Evolutionary conservation across 2,113 vertebrate species (phyloP).

Genomic region (Lasiurus borealis): DNA sequence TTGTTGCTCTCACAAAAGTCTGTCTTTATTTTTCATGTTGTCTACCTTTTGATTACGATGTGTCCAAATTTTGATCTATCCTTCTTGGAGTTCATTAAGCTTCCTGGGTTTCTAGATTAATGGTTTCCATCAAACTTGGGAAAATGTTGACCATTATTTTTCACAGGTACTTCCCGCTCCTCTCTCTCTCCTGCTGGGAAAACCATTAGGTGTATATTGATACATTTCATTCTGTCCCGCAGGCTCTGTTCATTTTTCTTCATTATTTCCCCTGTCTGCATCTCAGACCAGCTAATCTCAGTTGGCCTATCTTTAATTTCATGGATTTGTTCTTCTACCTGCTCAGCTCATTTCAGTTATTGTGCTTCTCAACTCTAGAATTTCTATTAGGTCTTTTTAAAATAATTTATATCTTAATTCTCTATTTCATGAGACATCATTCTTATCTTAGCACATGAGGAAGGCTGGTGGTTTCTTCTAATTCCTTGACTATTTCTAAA

Average conservation of each 20-base stretch:
- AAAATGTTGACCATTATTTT: not conserved
- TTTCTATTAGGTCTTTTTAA: constrained; percentile 17
- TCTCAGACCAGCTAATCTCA: not conserved
- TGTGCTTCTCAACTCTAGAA: not conserved
- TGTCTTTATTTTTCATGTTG: not conserved
- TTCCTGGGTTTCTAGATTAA: not conserved
- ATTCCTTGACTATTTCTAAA: not conserved
- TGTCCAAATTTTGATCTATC: not conserved
- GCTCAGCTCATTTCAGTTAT: not conserved
- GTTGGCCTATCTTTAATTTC: not conserved
- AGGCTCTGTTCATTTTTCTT: not conserved
- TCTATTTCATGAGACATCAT: constrained; percentile 1
- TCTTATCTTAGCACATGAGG: not conserved
- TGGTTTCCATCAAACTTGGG: not conserved
- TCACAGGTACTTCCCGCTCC: not conserved
- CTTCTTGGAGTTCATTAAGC: not conserved
- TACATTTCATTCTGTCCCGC: not conserved
- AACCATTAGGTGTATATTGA: too few relatives aligned
- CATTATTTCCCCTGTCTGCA: not conserved
- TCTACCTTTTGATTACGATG: not conserved
- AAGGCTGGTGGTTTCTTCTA: not conserved
- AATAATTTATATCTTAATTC: not conserved
- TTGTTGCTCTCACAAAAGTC: not conserved
- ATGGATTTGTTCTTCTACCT: not conserved
- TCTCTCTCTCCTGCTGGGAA: not conserved